Conservation (phyloP, 2,888 invertebrate genomes). For the Drosophila testacea region DNA sequence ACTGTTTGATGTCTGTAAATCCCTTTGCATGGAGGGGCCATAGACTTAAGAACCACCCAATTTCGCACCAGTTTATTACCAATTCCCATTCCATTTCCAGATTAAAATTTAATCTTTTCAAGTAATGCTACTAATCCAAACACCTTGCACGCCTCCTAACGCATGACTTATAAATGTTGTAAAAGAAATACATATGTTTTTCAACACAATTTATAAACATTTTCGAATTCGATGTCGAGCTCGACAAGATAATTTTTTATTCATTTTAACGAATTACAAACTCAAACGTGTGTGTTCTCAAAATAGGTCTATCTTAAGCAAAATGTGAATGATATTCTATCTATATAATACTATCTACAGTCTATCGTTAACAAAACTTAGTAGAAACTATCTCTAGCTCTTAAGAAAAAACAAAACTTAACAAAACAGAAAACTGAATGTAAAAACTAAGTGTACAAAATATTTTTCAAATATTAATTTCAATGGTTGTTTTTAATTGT, state of each 20-base stretch:
- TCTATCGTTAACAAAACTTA: slow-evolving; percentile 27
- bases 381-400: slow-evolving; percentile 66
- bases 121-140: not conserved
- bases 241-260: slow-evolving; percentile 9
- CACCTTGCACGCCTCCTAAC: slow-evolving; percentile 38
- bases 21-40: slow-evolving; percentile 40
- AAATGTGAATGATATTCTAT: slow-evolving; percentile 58
- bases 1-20: slow-evolving; percentile 9
- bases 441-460: slow-evolving; percentile 67
- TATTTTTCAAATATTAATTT: slow-evolving; percentile 45
- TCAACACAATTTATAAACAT: slow-evolving; percentile 29
- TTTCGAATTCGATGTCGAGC: slow-evolving; percentile 21
- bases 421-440: slow-evolving; percentile 47
- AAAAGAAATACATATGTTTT: not conserved
- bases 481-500: slow-evolving; percentile 31
- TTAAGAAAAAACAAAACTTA: slow-evolving; percentile 45
- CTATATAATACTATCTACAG: slow-evolving; percentile 45
- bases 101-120: not conserved
- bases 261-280: slow-evolving; percentile 14
- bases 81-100: slow-evolving; percentile 19
- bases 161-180: slow-evolving; percentile 53
- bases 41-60: slow-evolving; percentile 7
- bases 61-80: slow-evolving; percentile 26
- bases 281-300: slow-evolving; percentile 74
- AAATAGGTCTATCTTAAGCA: slow-evolving; percentile 51